Percentiles rank a stretch among this genome's conserved stretches.
These are phyloP conservation scores for Agriotes lineatus DNA, from an alignment of 2,888 invertebrate genomes.

Conservation along the genomic window DNA sequence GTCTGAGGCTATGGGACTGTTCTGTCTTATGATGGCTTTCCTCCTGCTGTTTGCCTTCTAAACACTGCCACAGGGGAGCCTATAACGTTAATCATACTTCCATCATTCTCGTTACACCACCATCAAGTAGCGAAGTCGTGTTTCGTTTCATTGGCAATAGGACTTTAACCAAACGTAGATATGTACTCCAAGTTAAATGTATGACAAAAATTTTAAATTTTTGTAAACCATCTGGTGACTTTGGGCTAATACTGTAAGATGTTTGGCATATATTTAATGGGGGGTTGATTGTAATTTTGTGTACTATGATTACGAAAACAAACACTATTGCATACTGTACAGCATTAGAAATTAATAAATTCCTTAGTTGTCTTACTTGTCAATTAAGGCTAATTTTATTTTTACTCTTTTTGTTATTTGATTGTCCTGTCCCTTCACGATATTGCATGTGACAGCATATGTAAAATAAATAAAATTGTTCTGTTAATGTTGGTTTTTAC, in stretches of 20 bases:
- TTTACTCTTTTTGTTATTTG: slow-evolving; percentile 34
- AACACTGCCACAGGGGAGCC: slow-evolving; percentile 63
- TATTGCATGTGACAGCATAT: slow-evolving; percentile 12
- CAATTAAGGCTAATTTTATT: slow-evolving; percentile 50
- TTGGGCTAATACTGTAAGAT: slow-evolving; percentile 45
- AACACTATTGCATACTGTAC: slow-evolving; percentile 68
- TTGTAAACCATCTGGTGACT: slow-evolving; percentile 49
- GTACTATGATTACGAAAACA: slow-evolving; percentile 57
- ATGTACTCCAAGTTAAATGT: slow-evolving; percentile 47
- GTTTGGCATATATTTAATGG: slow-evolving; percentile 50
- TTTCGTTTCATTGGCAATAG: slow-evolving; percentile 50
- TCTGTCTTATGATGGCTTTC: slow-evolving; percentile 99
- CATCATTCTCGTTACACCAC: slow-evolving; percentile 55
- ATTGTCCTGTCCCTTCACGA: slow-evolving; percentile 13
- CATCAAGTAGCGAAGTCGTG: slow-evolving; percentile 54
- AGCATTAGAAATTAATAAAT: slow-evolving; percentile 53
- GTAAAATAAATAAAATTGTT: slow-evolving; percentile 18
- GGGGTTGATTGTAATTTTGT: slow-evolving; percentile 46
- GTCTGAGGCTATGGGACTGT: slow-evolving; percentile 99
- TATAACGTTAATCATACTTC: slow-evolving; percentile 46
- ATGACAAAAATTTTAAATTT: slow-evolving; percentile 49
- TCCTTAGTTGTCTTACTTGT: slow-evolving; percentile 51
- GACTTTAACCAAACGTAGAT: slow-evolving; percentile 49
- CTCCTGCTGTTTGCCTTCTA: slow-evolving; percentile 97
- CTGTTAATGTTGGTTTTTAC: slow-evolving; percentile 10